phyloP scores from a whole-genome alignment of 2,113 vertebrate genomes.

The Beaufortia kweichowensis region DNA sequence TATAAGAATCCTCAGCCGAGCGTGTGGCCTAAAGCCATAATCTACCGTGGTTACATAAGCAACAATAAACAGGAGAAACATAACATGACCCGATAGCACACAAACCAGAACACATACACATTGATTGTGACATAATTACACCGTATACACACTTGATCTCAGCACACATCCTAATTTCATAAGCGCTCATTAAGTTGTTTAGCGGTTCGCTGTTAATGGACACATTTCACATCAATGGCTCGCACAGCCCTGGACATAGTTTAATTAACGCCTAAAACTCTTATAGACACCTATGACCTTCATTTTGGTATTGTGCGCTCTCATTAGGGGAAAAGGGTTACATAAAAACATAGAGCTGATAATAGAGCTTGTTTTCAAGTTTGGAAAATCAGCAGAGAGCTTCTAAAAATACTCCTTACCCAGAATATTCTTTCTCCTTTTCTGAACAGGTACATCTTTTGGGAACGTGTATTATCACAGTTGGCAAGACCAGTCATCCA shows the following conservation, averaged over 20 bases:
- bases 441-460: not conserved
- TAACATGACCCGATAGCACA: slow-evolving; percentile 9
- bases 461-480: not conserved
- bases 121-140: not conserved
- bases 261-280: slow-evolving; percentile 16
- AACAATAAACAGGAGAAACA: slow-evolving; percentile 2
- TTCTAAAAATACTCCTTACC: slow-evolving; percentile 5
- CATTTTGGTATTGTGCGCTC: slow-evolving; percentile 2
- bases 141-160: not conserved
- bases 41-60: not conserved
- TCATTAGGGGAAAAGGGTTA: slow-evolving; percentile 34
- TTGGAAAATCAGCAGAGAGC: not conserved
- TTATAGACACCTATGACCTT: slow-evolving; percentile 1
- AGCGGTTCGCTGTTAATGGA: not conserved
- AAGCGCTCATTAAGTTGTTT: slow-evolving; percentile 15
- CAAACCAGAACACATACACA: not conserved
- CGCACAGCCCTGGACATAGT: not conserved
- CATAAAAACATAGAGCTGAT: slow-evolving; percentile 18
- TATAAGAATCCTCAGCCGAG: not conserved
- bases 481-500: not conserved
- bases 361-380: slow-evolving; percentile 18
- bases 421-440: not conserved
- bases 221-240: not conserved
- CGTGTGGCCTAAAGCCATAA: slow-evolving; percentile 1
- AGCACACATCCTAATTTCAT: slow-evolving; percentile 27